A percentile compares a stretch with the other conserved stretches of the same genome.
Conservation (phyloP, 2,113 vertebrate genomes). For the Zapus hudsonius region DNA sequence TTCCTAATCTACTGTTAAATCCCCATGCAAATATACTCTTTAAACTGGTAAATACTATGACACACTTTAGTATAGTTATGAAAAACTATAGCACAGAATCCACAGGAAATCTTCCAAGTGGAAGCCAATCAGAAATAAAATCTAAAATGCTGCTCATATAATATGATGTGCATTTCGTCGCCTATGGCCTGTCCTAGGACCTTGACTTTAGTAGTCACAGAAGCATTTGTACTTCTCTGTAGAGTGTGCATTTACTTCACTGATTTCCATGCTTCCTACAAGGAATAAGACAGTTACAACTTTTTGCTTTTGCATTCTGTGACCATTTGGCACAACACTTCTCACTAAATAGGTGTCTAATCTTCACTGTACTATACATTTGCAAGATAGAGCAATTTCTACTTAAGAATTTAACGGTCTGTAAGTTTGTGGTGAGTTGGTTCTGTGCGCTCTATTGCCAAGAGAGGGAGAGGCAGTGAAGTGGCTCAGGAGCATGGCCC, state of each 20-base stretch:
- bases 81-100: background rate
- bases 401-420: background rate
- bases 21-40: background rate
- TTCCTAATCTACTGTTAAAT: background rate
- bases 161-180: background rate
- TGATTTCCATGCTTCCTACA: background rate
- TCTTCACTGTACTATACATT: background rate
- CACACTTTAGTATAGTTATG: background rate
- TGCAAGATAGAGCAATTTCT: conserved; percentile 20
- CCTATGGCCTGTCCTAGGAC: background rate
- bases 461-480: background rate
- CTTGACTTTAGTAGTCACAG: background rate
- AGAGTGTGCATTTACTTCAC: background rate
- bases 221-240: background rate
- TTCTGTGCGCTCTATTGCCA: background rate
- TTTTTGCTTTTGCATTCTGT: background rate
- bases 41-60: background rate
- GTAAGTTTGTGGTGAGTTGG: background rate
- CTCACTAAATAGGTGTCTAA: background rate
- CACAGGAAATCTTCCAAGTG: background rate
- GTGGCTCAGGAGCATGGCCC: background rate
- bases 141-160: background rate
- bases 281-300: background rate
- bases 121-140: background rate
- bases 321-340: background rate